Conservation (phyloP, 2,888 invertebrate species). For the Alloscopus bannaensis region DNA sequence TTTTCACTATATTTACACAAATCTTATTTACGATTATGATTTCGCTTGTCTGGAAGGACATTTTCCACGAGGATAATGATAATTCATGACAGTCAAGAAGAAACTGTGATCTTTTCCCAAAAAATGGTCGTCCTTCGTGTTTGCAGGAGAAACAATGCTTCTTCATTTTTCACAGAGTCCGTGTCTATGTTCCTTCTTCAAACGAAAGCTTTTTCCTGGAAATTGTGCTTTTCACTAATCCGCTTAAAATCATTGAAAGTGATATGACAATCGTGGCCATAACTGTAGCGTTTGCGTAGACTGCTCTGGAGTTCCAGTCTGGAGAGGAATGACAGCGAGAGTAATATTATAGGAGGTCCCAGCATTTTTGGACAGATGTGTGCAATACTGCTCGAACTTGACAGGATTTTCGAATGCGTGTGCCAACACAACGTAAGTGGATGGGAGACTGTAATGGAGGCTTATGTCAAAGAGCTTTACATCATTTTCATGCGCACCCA, state of each 20-base stretch:
- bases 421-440: conserved; percentile 8
- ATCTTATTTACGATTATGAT: conserved; percentile 28
- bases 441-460: conserved; percentile 13
- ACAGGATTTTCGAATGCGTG: conserved; percentile 36
- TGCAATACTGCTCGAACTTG: neutral
- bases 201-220: conserved; percentile 22
- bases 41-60: neutral
- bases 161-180: conserved; percentile 25
- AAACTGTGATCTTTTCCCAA: conserved; percentile 15
- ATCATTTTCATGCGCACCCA: too few relatives aligned
- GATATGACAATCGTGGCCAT: neutral
- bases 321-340: neutral
- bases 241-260: conserved; percentile 36
- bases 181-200: too few relatives aligned
- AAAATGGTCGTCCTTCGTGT: neutral
- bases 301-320: neutral
- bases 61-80: conserved; percentile 19
- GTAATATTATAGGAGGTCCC: neutral
- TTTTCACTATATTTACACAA: conserved; percentile 15
- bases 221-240: conserved; percentile 36
- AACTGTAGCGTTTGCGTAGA: neutral
- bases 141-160: conserved; percentile 11
- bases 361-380: conserved; percentile 28
- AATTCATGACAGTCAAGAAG: conserved; percentile 23
- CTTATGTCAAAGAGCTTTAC: conserved; percentile 25